Conservation (phyloP, 2,113 vertebrate genomes). For the Mixornis gularis region DNA sequence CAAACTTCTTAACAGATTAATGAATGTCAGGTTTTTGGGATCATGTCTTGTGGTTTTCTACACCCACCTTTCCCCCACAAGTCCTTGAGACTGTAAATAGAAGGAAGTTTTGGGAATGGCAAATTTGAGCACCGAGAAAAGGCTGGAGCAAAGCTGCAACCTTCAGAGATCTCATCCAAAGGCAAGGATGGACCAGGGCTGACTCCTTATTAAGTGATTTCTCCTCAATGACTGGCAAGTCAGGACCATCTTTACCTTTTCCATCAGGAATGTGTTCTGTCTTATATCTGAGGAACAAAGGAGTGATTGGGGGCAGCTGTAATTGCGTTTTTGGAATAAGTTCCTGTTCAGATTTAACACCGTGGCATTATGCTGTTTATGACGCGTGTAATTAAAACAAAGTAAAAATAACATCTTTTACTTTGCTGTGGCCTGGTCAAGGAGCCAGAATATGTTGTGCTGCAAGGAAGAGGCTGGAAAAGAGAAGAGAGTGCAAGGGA, state of each 20-base stretch:
- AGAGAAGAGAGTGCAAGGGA: background rate
- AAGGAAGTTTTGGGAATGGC: background rate
- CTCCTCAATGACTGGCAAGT: background rate
- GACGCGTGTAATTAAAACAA: background rate
- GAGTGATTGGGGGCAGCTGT: background rate
- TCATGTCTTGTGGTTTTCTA: background rate
- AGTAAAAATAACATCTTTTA: background rate
- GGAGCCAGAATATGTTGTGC: background rate
- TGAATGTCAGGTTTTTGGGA: background rate
- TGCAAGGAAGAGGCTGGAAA: background rate
- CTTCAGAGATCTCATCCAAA: background rate
- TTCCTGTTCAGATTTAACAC: background rate
- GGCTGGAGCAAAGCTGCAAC: background rate
- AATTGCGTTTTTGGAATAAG: slow-evolving; percentile 27
- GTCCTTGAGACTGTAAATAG: background rate
- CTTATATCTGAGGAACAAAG: background rate
- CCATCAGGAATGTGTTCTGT: background rate
- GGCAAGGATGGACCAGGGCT: background rate
- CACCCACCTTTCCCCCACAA: background rate
- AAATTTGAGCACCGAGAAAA: background rate
- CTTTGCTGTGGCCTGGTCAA: background rate
- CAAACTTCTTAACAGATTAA: background rate
- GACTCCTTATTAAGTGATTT: background rate
- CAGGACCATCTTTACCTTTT: background rate
- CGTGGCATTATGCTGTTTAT: background rate